Base-by-base conservation (phyloP, 2,113 vertebrate genomes). In the Epinephelus cyanopodus region DNA sequence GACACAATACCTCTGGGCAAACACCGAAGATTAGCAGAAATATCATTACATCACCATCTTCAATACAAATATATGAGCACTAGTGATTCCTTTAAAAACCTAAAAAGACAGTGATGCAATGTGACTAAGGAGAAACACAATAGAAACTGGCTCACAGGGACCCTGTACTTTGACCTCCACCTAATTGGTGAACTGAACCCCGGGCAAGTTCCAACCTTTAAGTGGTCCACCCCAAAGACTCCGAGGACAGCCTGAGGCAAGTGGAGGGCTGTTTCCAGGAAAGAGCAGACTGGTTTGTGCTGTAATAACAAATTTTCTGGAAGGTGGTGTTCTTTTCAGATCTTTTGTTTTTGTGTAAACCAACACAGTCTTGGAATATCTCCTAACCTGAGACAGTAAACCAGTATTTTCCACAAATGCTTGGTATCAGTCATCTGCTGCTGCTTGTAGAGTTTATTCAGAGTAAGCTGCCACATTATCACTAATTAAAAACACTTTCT, bases 181-280 rank as follows among this genome's bases (percentile, higher is more conserved):
- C 11, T 42, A 37, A 79, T 81, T 61, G 37, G 33, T 84, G 27
- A 70, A 27, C 52, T 72, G 48, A 74, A 69, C 39, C 85, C 74
- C 50, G 57, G 64, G 86, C 90, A 56, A 54, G 64, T 70, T 53
- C 52, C 84, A 63, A 90, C 82, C 81, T 92, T 89, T 89, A 27
- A 54, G 10, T 18, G 69, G n/a, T 60, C 76, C 54, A 23, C 39
- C 52, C 48, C 77, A 52, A 52, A 71, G 33, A 74, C 63, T 79
- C 15, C 8, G 63, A 82, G 70, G 62, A 68, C 47, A 67, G 63
- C 77, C 75, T 29, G 27, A n/a, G 62, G 85, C 60, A n/a, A 23
- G 50, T 8, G 29, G 15, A 61, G 77, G 39, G 33, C 70, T 37
- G 10, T 50, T 63, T 57, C 23, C 56, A 77, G 47, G 18, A 76